phyloP scores from a whole-genome alignment of 2,888 invertebrate species.

The Lycophotia porphyrea region DNA sequence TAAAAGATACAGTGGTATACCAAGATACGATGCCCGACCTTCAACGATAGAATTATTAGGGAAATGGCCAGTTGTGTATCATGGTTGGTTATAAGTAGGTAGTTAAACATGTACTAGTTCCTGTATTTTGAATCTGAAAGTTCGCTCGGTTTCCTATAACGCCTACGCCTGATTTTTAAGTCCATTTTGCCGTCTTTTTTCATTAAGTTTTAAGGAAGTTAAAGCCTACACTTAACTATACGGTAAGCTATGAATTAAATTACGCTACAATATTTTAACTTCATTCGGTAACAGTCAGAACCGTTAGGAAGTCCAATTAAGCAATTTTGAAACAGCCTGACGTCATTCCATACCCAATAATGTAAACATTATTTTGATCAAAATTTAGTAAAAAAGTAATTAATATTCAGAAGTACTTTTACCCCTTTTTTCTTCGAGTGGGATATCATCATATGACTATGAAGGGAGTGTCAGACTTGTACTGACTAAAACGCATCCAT shows the following conservation, averaged over 20 bases:
- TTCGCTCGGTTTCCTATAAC: background rate
- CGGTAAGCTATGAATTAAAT: background rate
- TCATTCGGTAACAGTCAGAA: background rate
- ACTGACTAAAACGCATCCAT: too few relatives aligned
- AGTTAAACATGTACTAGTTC: background rate
- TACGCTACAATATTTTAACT: background rate
- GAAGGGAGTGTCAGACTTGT: too few relatives aligned
- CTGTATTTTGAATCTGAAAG: background rate
- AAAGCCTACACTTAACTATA: background rate
- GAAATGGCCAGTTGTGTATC: slow-evolving; percentile 21
- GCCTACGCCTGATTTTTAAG: background rate
- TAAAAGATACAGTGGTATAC: slow-evolving; percentile 41
- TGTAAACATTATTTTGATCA: background rate
- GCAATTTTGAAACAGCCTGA: background rate
- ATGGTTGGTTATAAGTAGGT: background rate
- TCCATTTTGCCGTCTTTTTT: background rate
- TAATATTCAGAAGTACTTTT: background rate
- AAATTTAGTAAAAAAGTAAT: background rate
- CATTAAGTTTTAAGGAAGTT: background rate
- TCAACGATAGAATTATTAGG: slow-evolving; percentile 19
- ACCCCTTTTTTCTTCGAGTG: too few relatives aligned
- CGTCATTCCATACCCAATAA: background rate
- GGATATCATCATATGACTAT: too few relatives aligned
- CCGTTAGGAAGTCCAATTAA: background rate
- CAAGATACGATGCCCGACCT: slow-evolving; percentile 32